Evolutionary conservation across 2,113 vertebrate genomes (phyloP).

Genomic region (Fukomys damarensis): DNA sequence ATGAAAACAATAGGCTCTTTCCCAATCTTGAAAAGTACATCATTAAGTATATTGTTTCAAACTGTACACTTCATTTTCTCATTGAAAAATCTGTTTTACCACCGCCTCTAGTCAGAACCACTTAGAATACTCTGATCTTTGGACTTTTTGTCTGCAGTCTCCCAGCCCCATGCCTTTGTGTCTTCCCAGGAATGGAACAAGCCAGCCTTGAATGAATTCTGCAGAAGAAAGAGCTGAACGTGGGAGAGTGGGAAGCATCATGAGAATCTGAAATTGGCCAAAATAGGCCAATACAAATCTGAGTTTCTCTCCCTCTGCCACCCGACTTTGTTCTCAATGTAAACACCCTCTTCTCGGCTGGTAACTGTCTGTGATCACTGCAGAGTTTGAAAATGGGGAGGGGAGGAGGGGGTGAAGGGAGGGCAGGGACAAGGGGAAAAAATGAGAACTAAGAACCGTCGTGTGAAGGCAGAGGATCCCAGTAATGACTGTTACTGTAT

Average conservation of each 20-base stretch:
- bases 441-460: too few species aligned
- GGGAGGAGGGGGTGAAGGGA: too few species aligned
- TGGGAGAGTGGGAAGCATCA: not conserved
- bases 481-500: too few species aligned
- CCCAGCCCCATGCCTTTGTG: not conserved
- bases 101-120: not conserved
- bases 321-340: constrained; percentile 35
- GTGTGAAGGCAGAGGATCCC: too few species aligned
- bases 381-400: too few species aligned
- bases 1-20: constrained; percentile 23
- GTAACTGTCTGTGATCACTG: too few species aligned
- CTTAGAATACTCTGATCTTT: not conserved
- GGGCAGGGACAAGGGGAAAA: too few species aligned
- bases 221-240: constrained; percentile 37
- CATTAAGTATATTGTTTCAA: not conserved
- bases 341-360: constrained; percentile 43
- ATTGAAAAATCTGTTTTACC: not conserved
- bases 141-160: not conserved
- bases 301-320: not conserved
- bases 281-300: constrained; percentile 26
- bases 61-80: not conserved
- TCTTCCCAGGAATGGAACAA: not conserved
- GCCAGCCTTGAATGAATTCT: not conserved
- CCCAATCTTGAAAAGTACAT: not conserved
- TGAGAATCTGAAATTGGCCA: constrained; percentile 26